Evolutionary conservation across 2,797 vertebrate species (phyloP).

Genomic region (Tolypeutes matacus): DNA sequence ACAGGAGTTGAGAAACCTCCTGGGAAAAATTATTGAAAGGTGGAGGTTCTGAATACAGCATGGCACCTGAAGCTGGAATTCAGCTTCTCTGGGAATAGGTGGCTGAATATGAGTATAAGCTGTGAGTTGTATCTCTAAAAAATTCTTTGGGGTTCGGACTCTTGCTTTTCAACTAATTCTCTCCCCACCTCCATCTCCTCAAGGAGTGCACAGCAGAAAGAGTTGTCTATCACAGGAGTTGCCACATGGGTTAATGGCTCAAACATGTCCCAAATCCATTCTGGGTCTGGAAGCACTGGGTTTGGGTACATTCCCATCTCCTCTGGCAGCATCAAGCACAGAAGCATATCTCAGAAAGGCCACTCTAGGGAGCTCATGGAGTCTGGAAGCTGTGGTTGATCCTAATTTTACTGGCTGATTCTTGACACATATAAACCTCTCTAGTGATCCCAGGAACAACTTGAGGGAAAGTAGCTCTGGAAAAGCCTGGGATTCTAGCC

Average conservation of each 20-base stretch:
- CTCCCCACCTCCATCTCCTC: background rate
- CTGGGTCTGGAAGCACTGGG: background rate
- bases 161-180: background rate
- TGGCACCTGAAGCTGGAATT: background rate
- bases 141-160: background rate
- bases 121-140: background rate
- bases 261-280: background rate
- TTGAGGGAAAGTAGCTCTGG: background rate
- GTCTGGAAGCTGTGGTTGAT: background rate
- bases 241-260: background rate
- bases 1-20: background rate
- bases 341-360: background rate
- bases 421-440: background rate
- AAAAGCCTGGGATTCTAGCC: conserved; percentile 25
- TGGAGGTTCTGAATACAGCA: background rate
- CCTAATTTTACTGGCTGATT: background rate
- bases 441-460: background rate
- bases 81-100: background rate
- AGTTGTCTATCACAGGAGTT: background rate
- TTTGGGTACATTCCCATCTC: background rate
- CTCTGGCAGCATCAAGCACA: background rate
- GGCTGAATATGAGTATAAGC: background rate
- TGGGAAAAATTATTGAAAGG: background rate
- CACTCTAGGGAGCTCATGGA: background rate
- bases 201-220: background rate